Evolutionary conservation across 2,113 vertebrate species (phyloP), one percentile per base, ranked within the genome.

Genomic region (Xyrauchen texanus): DNA sequence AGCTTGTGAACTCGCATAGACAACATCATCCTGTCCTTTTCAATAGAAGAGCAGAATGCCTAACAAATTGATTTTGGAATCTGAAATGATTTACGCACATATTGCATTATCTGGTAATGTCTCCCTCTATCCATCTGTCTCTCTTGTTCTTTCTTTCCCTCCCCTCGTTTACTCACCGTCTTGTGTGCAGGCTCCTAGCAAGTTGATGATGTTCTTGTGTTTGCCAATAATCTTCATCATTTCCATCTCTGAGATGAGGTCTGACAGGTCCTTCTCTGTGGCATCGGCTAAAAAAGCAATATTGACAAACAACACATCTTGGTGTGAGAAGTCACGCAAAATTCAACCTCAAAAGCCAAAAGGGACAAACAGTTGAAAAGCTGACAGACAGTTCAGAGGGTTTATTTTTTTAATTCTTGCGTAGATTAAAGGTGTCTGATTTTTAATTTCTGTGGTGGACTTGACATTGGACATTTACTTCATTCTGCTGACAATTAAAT

Each of bases 171-270:
- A 79, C 96, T 87, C 91, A 98, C 98, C 97, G 0, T 98, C 96
- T 86, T 98, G 98, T 0, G 97, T 99, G 77, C 98, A 99, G 72
- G 97, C 96, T 63, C 98, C 98, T 83, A 99, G 93, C 86, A 99
- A 92, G 91, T 99, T 99, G 89, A 98, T 99, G 90, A 99, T 99
- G 91, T 99, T 99, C 93, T 99, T 99, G 91, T 99, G 98, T 84
- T 98, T 98, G 47, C 97, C 98, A 0, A 99, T 99, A 92, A 99
- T 98, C 91, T 99, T 99, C 98, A 99, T 99, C 98, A 99, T 99
- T 91, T 99, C 98, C 98, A 99, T 99, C 89, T 99, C 98, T 0
- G 98, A 99, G 88, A 99, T 98, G 69, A 99, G 93, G 87, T 99
- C 98, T 0, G 98, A 98, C 81, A 99, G 87, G 86, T 99, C 98